These are phyloP conservation scores for Carassius gibelio DNA, from an alignment of 2,113 vertebrate species.

Conservation along the genomic window DNA sequence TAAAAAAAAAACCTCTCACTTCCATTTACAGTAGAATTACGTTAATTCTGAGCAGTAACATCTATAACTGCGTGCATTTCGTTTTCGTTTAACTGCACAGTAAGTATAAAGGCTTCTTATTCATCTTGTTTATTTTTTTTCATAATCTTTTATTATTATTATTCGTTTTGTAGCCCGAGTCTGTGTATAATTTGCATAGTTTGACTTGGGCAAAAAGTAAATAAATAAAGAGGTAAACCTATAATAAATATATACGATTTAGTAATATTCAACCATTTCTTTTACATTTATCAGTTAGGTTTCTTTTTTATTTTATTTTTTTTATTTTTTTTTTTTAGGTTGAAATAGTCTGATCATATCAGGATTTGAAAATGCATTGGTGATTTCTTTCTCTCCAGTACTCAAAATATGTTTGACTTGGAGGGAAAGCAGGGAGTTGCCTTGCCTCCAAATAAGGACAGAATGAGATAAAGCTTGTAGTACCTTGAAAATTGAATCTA, in stretches of 20 bases:
- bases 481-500: neutral
- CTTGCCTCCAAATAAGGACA: conserved; percentile 5
- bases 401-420: no score
- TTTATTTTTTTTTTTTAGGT: neutral
- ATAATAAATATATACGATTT: neutral
- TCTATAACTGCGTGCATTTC: neutral
- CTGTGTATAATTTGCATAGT: neutral
- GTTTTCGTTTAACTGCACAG: neutral
- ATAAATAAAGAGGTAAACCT: no score
- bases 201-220: neutral
- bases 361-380: conserved; percentile 23
- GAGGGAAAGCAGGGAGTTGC: neutral
- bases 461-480: conserved; percentile 35
- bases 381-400: neutral
- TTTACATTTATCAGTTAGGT: neutral
- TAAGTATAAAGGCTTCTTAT: neutral
- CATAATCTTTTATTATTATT: neutral
- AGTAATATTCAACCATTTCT: neutral
- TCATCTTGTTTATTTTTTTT: neutral
- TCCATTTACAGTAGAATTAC: neutral
- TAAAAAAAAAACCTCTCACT: neutral
- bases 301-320: no score
- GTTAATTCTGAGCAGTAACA: neutral
- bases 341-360: conserved; percentile 17
- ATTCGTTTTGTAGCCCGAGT: neutral